Conservation (phyloP, 2,888 invertebrate species). For the Digitonthophagus gazella region DNA sequence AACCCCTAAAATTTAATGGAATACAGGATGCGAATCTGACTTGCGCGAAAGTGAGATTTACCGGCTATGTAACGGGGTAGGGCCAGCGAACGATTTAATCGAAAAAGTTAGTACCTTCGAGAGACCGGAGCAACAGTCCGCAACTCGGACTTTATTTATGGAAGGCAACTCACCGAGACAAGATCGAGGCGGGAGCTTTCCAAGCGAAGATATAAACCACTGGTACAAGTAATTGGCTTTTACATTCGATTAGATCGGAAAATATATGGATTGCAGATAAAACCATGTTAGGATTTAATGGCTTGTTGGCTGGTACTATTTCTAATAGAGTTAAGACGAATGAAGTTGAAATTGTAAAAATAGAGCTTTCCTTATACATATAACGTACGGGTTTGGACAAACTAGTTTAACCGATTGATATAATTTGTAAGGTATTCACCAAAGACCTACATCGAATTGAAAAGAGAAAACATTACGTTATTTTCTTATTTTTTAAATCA, state of each 20-base stretch:
- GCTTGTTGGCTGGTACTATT: too few species aligned
- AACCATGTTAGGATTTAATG: neutral
- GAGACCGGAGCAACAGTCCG: constrained; percentile 7
- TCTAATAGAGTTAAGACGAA: neutral
- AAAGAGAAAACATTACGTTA: too few species aligned
- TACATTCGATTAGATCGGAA: neutral
- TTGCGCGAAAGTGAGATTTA: constrained; percentile 8
- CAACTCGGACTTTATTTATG: constrained; percentile 11
- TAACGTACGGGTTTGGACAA: too few species aligned
- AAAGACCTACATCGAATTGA: too few species aligned
- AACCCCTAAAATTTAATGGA: constrained; percentile 43
- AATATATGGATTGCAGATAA: neutral
- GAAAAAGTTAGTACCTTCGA: constrained; percentile 29
- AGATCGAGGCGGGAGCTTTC: neutral
- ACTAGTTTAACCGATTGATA: neutral
- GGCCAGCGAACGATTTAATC: constrained; percentile 27
- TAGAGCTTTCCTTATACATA: neutral
- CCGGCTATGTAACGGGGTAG: neutral
- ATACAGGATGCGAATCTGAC: constrained; percentile 44
- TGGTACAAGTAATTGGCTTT: neutral
- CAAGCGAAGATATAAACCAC: neutral
- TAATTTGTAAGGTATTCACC: too few species aligned
- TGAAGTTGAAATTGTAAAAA: neutral
- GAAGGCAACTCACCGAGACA: neutral
- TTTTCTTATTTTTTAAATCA: neutral